A percentile compares a stretch with the other conserved stretches of the same genome.
Conservation (phyloP, 92 coral and sea anemone genomes). For the Chrysogorgia sp. region DNA sequence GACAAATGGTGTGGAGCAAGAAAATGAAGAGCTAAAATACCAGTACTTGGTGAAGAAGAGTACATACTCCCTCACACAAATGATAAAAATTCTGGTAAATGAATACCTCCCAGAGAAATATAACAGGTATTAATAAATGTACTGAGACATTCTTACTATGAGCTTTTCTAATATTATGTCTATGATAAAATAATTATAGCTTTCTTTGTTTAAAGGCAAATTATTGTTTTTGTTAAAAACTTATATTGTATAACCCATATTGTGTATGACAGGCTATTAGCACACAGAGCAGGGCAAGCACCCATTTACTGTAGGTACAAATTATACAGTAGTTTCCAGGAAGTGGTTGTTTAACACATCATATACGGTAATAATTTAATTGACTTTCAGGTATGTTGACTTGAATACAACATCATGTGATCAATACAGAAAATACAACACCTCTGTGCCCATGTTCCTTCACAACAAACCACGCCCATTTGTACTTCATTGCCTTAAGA, state of each 20-base stretch:
- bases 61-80: constrained; percentile 9
- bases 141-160: not conserved
- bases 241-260: too few species aligned
- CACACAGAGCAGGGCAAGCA: too few species aligned
- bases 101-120: constrained; percentile 29
- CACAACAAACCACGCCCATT: constrained; percentile 27
- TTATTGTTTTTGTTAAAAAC: too few species aligned
- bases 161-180: not conserved
- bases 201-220: not conserved
- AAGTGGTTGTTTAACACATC: not conserved
- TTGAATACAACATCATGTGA: constrained; percentile 14
- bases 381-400: constrained; percentile 13
- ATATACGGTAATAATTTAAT: not conserved
- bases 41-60: constrained; percentile 6
- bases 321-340: too few species aligned
- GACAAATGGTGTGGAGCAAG: constrained; percentile 34
- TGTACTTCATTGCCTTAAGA: constrained; percentile 28
- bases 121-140: constrained; percentile 26
- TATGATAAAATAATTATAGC: not conserved
- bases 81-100: constrained; percentile 13
- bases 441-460: constrained; percentile 6
- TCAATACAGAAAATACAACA: not conserved
- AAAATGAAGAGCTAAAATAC: constrained; percentile 35
- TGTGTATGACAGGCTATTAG: too few species aligned
- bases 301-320: too few species aligned